phyloP scores from a whole-genome alignment of 2,888 invertebrate genomes.

The Apocheima hispidaria region DNA sequence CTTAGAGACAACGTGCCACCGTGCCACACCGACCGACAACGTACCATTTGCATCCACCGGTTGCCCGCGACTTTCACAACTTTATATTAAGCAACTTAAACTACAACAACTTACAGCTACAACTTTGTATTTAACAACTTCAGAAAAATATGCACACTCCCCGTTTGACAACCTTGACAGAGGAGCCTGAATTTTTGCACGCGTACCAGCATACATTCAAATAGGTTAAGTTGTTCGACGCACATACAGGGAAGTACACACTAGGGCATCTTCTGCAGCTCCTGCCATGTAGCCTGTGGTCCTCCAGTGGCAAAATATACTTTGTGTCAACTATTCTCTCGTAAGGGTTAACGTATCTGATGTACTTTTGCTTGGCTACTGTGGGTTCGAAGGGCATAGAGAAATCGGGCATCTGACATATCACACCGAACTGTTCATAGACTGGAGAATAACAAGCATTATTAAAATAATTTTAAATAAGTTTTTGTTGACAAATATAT shows the following conservation, averaged over 20 bases:
- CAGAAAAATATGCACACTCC: conserved; percentile 9
- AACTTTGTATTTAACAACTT: background rate
- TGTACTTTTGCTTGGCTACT: background rate
- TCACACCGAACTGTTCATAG: no score
- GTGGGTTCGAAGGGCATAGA: background rate
- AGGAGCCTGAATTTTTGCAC: background rate
- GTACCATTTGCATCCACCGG: no score
- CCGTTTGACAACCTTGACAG: background rate
- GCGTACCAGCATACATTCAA: background rate
- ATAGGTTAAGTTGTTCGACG: background rate
- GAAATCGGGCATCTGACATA: no score
- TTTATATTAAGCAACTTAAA: no score
- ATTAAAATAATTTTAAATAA: no score
- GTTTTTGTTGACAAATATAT: no score
- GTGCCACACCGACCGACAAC: no score
- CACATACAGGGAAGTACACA: conserved; percentile 1
- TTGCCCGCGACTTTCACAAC: no score
- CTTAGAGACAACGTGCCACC: no score
- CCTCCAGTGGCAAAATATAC: background rate
- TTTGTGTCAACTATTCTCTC: no score
- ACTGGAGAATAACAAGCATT: no score
- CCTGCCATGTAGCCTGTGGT: background rate
- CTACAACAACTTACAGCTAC: background rate
- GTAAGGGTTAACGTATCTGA: background rate
- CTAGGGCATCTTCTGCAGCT: background rate